Evolutionary conservation across 2,113 vertebrate genomes (phyloP), one percentile per base, ranked within the genome.

Genomic region (Ochotona curzoniae): DNA sequence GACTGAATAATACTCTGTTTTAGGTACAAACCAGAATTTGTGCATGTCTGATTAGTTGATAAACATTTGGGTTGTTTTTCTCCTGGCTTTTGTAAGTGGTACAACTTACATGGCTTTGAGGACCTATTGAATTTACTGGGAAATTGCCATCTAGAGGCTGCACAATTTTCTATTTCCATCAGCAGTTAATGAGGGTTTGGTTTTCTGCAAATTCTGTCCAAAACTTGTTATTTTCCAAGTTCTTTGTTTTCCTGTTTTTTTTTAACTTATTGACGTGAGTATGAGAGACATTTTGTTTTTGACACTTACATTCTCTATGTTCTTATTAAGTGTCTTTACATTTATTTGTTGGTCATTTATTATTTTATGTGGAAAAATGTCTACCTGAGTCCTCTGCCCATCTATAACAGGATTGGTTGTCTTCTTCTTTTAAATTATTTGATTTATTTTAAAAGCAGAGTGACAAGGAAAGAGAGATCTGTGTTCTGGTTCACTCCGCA

Each of bases 251-350:
- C 14, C 26, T 21, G 30, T 13, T 57, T 23, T 73, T 83, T 15
- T 75, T 75, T 60, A n/a, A 64, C 21, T 47, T 26, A 79, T 88
- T 21, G 25, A 88, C 74, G 18, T 81, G 23, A 23, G 2, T 74
- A 3, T 84, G 35, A 87, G 57, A 5, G 64, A 5, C 85, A 86
- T 74, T 61, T 85, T 20, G 6, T 87, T 91, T 93, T 71, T 94
- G 93, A 69, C 30, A 75, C n/a, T n/a, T n/a, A n/a, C 93, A 44
- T 96, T 88, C 87, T 69, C 51, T 80, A 63, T 30, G 54, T 14
- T 70, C 44, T n/a, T 76, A 49, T 61, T 70, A 66, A 85, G n/a
- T 38, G 51, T 74, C 23, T 76, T 75, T 78, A 74, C 17, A 64
- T 49, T 6, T 47, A 26, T 8, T 57, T 89, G 15, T 83, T 87